Evolutionary conservation across 2,888 invertebrate species (phyloP).

Genomic region (Pardosa pseudoannulata): DNA sequence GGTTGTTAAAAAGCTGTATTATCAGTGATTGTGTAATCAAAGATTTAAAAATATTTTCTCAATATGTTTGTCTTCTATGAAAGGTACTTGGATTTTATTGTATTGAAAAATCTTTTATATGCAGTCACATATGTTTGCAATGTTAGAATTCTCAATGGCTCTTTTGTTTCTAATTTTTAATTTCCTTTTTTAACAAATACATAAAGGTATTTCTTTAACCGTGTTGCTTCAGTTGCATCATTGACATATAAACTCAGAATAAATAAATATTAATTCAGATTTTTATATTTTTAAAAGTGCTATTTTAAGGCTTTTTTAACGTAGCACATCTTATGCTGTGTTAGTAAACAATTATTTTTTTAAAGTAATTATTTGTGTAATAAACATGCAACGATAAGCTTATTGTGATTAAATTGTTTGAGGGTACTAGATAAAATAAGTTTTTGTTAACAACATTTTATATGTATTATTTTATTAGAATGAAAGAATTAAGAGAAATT

Average conservation of each 20-base stretch:
- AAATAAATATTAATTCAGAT: not conserved
- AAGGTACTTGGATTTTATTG: constrained; percentile 29
- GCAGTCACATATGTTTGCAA: constrained; percentile 34
- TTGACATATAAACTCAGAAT: too few species aligned
- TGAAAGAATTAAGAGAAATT: too few species aligned
- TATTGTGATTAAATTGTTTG: too few species aligned
- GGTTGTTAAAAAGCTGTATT: constrained; percentile 22
- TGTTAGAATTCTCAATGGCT: constrained; percentile 19
- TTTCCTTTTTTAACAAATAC: not conserved
- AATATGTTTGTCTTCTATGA: constrained; percentile 45
- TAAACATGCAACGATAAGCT: too few species aligned
- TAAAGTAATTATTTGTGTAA: too few species aligned
- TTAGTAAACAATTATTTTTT: too few species aligned
- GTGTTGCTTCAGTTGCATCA: too few species aligned
- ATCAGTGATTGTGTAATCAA: constrained; percentile 40
- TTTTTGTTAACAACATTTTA: too few species aligned
- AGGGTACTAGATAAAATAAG: too few species aligned
- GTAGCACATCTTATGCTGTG: too few species aligned
- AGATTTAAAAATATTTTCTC: constrained; percentile 56
- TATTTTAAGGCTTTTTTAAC: not conserved
- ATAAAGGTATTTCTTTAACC: not conserved
- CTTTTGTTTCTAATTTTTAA: constrained; percentile 4
- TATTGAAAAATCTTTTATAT: constrained; percentile 48
- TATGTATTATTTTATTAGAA: too few species aligned
- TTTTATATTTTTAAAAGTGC: not conserved